Evolutionary conservation across 1,140 invertebrate species (phyloP), one percentile per base, ranked within the genome.

Genomic region (Anadara kagoshimensis): DNA sequence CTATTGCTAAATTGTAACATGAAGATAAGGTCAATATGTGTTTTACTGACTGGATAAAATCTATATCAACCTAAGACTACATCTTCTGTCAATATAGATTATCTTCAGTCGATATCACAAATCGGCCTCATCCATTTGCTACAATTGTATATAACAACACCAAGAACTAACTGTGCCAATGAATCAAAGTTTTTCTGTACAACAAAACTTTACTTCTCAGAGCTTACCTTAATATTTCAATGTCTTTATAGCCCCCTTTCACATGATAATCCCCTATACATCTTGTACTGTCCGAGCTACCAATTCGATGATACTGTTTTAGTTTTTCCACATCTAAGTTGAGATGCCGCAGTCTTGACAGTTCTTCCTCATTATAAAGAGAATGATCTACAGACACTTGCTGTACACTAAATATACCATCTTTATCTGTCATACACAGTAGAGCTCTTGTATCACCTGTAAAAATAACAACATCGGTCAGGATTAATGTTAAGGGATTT

Each of bases 181-280:
- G 10, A 49, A 11, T 11, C 45, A 10, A 49, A 49, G 18, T 10
- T 49, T 49, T 49, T 49, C 10, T 49, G 45, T 18, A 51, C 10
- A 3, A 18, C 49, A 1, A 51, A 51, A 22, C 49, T 10, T 51
- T 51, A 18, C 61, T 29, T 67, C 57, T 29, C 26, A 68, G 56
- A 36, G 68, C 69, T 65, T 77, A 90, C 89, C 83, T 83, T 8
- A 91, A 66, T 67, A 93, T 92, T 22, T 95, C 94, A 83, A 95
- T 94, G 69, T 96, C 95, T 86, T 93, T 94, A 79, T 96, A 96
- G 5, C 94, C 93, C 1, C 93, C 94, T 90, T 97, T 97, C 0
- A 97, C 93, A 72, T 94, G 90, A 84, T 96, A 96, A 89, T 97
- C 96, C n/a, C 96, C 95, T 24, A 97, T 89, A 81, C 95, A 97